Percentiles rank a stretch among this genome's conserved stretches.
Conservation (phyloP, 2,113 vertebrate species). For the Oryctolagus cuniculus region DNA sequence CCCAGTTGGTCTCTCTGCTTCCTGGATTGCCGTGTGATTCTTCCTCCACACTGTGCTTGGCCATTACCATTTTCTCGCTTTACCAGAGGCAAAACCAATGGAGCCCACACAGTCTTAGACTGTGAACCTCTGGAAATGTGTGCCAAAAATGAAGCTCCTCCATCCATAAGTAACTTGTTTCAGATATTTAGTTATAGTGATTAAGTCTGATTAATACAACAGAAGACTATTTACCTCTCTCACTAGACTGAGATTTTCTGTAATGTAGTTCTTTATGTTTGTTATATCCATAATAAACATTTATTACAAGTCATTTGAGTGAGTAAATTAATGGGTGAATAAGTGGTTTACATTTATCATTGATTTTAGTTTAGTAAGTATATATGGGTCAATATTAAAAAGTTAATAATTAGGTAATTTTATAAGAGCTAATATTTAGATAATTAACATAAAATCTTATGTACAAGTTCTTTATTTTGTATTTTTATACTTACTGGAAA, state of each 20-base stretch:
- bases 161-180: too few relatives aligned
- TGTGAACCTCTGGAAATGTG: too few relatives aligned
- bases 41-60: too few relatives aligned
- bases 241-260: background rate
- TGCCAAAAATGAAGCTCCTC: too few relatives aligned
- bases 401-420: background rate
- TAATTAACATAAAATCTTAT: background rate
- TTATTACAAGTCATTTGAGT: background rate
- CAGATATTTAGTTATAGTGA: too few relatives aligned
- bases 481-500: background rate
- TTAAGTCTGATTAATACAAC: too few relatives aligned
- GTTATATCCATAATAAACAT: background rate
- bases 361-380: slow-evolving; percentile 2
- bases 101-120: too few relatives aligned
- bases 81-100: too few relatives aligned
- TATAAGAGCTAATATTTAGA: background rate
- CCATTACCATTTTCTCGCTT: too few relatives aligned
- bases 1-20: too few relatives aligned
- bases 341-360: background rate
- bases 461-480: background rate
- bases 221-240: background rate
- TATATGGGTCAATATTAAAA: background rate
- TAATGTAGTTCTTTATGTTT: background rate
- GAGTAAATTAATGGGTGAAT: background rate
- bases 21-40: too few relatives aligned